Percentiles rank a stretch among this genome's conserved stretches.
These are phyloP conservation scores for Escarpia spicata DNA, from an alignment of 2,888 invertebrate genomes.

Conservation along the genomic window DNA sequence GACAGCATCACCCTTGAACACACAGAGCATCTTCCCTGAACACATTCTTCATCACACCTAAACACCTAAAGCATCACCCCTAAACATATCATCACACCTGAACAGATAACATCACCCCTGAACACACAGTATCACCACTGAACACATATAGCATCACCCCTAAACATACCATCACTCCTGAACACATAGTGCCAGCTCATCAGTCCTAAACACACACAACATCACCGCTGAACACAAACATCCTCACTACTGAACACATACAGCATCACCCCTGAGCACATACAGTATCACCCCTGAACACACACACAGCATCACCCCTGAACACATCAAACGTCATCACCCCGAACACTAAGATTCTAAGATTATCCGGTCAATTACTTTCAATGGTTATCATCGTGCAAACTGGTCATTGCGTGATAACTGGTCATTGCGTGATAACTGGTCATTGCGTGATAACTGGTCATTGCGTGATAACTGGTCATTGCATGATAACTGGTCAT, in stretches of 20 bases:
- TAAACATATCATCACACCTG: not conserved
- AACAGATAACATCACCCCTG: too few species aligned
- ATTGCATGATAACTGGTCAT: too few species aligned
- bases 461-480: too few species aligned
- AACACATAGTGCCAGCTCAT: slow-evolving; percentile 34
- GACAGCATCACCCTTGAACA: not conserved
- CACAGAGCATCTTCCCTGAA: not conserved
- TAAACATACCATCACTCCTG: slow-evolving; percentile 66
- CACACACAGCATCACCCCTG: too few species aligned
- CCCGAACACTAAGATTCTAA: not conserved
- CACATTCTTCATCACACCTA: not conserved
- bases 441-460: too few species aligned
- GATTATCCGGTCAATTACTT: too few species aligned
- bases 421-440: too few species aligned
- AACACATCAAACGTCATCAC: not conserved
- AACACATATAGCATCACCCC: slow-evolving; percentile 57
- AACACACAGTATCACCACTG: slow-evolving; percentile 30
- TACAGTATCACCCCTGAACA: slow-evolving; percentile 44
- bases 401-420: too few species aligned
- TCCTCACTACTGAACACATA: slow-evolving; percentile 27
- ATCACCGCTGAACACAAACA: slow-evolving; percentile 30
- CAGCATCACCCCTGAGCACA: slow-evolving; percentile 74
- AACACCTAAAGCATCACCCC: slow-evolving; percentile 17
- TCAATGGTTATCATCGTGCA: too few species aligned
- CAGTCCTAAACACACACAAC: slow-evolving; percentile 29